Percentiles rank a stretch among this genome's conserved stretches.
Conservation (phyloP, 2,888 invertebrate genomes). For the Miltochrista miniata region DNA sequence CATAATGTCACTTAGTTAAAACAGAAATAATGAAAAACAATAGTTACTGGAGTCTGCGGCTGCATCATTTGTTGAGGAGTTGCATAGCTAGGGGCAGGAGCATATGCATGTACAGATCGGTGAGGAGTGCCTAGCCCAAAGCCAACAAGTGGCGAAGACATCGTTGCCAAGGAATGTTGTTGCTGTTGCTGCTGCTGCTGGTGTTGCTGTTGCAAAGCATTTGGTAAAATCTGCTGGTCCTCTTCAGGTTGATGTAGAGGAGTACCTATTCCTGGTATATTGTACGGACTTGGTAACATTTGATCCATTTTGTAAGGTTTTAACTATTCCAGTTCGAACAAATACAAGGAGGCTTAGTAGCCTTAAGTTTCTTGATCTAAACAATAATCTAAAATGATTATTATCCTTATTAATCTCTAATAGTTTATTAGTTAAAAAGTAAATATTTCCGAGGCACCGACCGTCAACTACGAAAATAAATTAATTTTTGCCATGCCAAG, state of each 20-base stretch:
- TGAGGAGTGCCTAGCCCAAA: conserved; percentile 87
- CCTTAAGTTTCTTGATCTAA: too few species aligned
- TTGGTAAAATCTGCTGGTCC: conserved; percentile 94
- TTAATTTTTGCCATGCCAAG: too few species aligned
- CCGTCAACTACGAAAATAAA: too few species aligned
- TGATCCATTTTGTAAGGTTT: conserved; percentile 88
- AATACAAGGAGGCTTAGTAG: not conserved
- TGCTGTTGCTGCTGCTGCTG: conserved; percentile 88
- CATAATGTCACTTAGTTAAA: too few species aligned
- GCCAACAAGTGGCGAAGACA: conserved; percentile 85
- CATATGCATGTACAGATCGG: conserved; percentile 89
- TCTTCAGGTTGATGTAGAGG: conserved; percentile 95
- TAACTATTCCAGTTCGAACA: not conserved
- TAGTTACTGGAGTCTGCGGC: conserved; percentile 92
- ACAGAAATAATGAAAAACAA: not conserved
- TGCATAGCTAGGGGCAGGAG: conserved; percentile 89
- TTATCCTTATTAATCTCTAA: too few species aligned
- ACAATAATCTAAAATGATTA: too few species aligned
- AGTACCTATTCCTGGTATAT: conserved; percentile 95
- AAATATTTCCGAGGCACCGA: too few species aligned
- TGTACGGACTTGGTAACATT: conserved; percentile 95
- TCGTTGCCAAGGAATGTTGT: conserved; percentile 83
- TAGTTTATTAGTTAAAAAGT: too few species aligned
- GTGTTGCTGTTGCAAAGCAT: conserved; percentile 92
- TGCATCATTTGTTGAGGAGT: conserved; percentile 95